Evolutionary conservation across 2,888 invertebrate genomes (phyloP).

Genomic region (Amphipoea oculea): DNA sequence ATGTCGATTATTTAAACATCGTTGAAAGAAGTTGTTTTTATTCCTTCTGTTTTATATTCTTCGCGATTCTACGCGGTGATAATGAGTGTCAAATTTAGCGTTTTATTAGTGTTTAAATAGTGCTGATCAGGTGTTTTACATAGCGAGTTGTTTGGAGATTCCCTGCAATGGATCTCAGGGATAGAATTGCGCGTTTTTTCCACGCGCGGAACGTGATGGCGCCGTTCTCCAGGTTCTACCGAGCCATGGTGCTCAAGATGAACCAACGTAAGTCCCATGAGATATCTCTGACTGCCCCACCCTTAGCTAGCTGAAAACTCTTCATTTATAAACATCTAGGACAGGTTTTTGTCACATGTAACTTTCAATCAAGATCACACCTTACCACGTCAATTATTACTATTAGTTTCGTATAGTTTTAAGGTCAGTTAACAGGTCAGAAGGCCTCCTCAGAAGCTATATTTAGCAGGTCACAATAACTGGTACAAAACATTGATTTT

Average conservation of each 20-base stretch:
- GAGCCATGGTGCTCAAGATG: slow-evolving; percentile 88
- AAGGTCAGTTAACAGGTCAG: background rate
- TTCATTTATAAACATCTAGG: background rate
- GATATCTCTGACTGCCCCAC: background rate
- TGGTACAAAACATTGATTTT: slow-evolving; percentile 26
- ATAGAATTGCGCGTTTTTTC: slow-evolving; percentile 76
- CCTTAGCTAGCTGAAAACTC: background rate
- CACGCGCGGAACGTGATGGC: slow-evolving; percentile 82
- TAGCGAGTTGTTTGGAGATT: slow-evolving; percentile 61
- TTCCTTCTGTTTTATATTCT: slow-evolving; percentile 65
- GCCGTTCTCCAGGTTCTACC: slow-evolving; percentile 85
- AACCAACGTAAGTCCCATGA: slow-evolving; percentile 83
- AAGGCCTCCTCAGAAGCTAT: slow-evolving; percentile 2
- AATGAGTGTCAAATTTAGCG: slow-evolving; percentile 89
- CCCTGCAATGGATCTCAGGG: slow-evolving; percentile 76
- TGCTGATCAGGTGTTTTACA: slow-evolving; percentile 67
- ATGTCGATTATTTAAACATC: slow-evolving; percentile 56
- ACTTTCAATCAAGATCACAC: slow-evolving; percentile 3
- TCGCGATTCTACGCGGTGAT: slow-evolving; percentile 79
- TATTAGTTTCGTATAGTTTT: slow-evolving; percentile 1
- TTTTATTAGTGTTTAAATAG: slow-evolving; percentile 79
- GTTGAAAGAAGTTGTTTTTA: slow-evolving; percentile 59
- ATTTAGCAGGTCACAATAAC: slow-evolving; percentile 10
- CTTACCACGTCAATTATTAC: slow-evolving; percentile 4
- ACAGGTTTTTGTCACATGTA: background rate